Conservation (phyloP, 2,113 vertebrate genomes). For the Trachemys scripta region DNA sequence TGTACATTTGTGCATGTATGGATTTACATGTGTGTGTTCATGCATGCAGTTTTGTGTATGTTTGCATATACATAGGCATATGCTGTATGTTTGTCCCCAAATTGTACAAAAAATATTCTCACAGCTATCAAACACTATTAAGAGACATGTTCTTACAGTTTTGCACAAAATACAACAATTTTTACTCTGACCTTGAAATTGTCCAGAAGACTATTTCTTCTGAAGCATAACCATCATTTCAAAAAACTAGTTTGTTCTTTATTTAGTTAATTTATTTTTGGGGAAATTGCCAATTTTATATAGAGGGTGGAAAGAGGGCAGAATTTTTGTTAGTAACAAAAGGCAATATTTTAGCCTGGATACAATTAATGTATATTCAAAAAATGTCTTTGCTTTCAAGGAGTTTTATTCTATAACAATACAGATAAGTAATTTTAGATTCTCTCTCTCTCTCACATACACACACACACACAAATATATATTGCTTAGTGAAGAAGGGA, state of each 20-base stretch:
- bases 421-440: neutral
- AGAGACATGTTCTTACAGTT: slow-evolving; percentile 30
- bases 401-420: neutral
- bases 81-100: neutral
- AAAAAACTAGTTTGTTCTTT: slow-evolving; percentile 14
- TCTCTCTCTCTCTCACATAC: neutral
- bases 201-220: slow-evolving; percentile 3
- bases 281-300: neutral
- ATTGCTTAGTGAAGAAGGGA: neutral
- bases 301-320: neutral
- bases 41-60: neutral
- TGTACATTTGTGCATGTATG: neutral
- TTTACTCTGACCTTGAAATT: neutral
- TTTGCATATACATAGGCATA: neutral
- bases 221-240: slow-evolving; percentile 31
- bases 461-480: fast-evolving
- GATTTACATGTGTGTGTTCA: neutral
- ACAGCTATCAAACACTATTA: neutral
- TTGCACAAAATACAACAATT: neutral
- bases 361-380: neutral
- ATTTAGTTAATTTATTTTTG: neutral
- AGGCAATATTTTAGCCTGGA: neutral
- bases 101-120: neutral
- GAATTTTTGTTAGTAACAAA: neutral
- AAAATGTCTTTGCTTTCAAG: neutral